Evolutionary conservation across 1,140 invertebrate genomes (phyloP), one percentile per base, ranked within the genome.

Genomic region (Nymphalis io): DNA sequence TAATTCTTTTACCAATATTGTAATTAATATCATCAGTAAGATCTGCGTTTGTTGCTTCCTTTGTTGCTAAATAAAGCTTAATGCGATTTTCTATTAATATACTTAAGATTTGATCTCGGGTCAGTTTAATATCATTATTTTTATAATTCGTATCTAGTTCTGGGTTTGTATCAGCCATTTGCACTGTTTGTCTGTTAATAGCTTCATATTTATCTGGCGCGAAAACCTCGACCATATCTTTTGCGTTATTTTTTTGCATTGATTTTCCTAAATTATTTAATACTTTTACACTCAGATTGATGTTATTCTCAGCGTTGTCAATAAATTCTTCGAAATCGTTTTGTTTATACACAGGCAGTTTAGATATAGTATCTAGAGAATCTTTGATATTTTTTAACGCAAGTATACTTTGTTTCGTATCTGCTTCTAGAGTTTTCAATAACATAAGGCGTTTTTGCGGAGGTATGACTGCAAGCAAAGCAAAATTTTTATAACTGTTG

Each of bases 81-180:
- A 89, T 70, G n/a, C 86, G 81, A 69, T 88, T 89, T 16, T 73
- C 80, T 11, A 91, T 89, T 13, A 91, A 60, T 55, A 87, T 83
- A 69, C 77, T 83, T 15, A 90, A 60, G 27, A 89, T 80, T 65
- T 84, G 78, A 51, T 87, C 79, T 79, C 80, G 83, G 12, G 77
- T 79, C 13, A 89, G 39, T 65, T 79, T 87, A 16, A 77, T 55
- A 70, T 74, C 57, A 10, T 76, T 71, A 16, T 73, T 13, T 53
- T 67, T 70, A 58, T 57, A 60, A 33, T 66, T 40, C 3, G 48
- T 4, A 4, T 8, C 12, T 33, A 48, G 16, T 55, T 38, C 23
- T 8, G 38, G 48, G 1, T 38, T 1, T n/a, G 57, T 44, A 46
- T 55, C 42, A 11, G 23, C 5, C 21, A 57, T 21, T 33, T 46